Conservation (phyloP, 1,140 invertebrate species). For the Centruroides vittatus region DNA sequence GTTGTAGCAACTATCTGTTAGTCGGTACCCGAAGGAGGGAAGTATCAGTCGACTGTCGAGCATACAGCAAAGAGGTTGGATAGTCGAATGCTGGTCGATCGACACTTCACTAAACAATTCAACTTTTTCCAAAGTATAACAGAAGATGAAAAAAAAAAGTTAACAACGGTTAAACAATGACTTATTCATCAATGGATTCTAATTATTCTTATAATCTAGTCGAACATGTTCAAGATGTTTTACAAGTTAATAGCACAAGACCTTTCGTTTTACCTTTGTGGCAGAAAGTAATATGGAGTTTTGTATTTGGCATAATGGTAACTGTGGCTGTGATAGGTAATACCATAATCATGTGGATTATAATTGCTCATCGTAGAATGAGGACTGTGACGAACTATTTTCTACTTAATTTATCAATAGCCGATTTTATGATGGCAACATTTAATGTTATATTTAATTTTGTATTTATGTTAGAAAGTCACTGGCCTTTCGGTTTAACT, state of each 20-base stretch:
- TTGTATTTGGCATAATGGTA: conserved; percentile 55
- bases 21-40: too few species aligned
- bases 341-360: conserved; percentile 73
- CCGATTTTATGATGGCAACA: conserved; percentile 25
- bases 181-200: too few species aligned
- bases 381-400: conserved; percentile 23
- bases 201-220: too few species aligned
- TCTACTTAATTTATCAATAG: conserved; percentile 22
- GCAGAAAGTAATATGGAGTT: conserved; percentile 51
- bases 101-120: too few species aligned
- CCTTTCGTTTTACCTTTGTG: conserved; percentile 10
- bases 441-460: conserved; percentile 35
- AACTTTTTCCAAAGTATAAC: too few species aligned
- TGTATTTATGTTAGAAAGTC: conserved; percentile 30
- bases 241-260: background rate
- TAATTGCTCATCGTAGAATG: conserved; percentile 50
- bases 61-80: too few species aligned
- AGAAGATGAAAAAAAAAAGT: too few species aligned
- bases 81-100: too few species aligned
- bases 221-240: too few species aligned
- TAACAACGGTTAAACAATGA: too few species aligned
- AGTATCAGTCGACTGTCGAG: too few species aligned
- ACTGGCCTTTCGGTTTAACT: conserved; percentile 69
- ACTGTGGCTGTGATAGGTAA: conserved; percentile 62
- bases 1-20: too few species aligned